phyloP scores from a whole-genome alignment of 2,888 invertebrate species.

The Scaptomyza polygonia region DNA sequence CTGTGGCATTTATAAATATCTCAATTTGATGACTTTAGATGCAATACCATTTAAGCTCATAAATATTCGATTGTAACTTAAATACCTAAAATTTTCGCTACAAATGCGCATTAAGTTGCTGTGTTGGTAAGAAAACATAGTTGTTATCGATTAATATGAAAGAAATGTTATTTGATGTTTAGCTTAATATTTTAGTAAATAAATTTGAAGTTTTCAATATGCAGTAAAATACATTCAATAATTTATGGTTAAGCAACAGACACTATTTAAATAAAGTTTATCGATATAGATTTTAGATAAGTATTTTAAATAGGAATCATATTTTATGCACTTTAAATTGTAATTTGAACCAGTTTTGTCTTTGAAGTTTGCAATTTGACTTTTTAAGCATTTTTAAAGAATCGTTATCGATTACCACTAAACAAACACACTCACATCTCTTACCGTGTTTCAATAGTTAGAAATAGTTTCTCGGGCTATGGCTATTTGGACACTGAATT shows the following conservation, averaged over 20 bases:
- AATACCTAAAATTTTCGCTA: not conserved
- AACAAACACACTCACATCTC: not conserved
- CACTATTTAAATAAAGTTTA: not conserved
- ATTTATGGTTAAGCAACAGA: too few relatives aligned
- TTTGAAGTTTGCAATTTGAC: too few relatives aligned
- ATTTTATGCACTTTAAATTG: too few relatives aligned
- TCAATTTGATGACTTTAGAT: conserved; percentile 53
- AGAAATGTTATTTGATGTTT: too few relatives aligned
- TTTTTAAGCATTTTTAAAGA: not conserved
- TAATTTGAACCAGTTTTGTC: too few relatives aligned
- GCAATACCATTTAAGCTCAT: conserved; percentile 54
- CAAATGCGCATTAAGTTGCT: not conserved
- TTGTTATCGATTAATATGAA: too few relatives aligned
- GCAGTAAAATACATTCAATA: not conserved
- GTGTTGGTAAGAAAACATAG: not conserved
- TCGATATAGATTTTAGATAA: not conserved
- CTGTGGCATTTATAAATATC: conserved; percentile 32
- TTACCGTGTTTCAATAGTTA: conserved; percentile 6
- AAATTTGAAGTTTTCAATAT: not conserved
- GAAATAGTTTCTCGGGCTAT: conserved; percentile 9
- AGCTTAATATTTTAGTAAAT: not conserved
- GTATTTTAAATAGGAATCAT: too few relatives aligned
- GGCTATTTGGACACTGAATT: conserved; percentile 55
- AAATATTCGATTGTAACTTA: conserved; percentile 53
- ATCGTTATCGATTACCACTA: not conserved